Percentiles rank a stretch among this genome's conserved stretches.
phyloP scores from a whole-genome alignment of 2,113 vertebrate genomes.

The Campylomormyrus tamandua region DNA sequence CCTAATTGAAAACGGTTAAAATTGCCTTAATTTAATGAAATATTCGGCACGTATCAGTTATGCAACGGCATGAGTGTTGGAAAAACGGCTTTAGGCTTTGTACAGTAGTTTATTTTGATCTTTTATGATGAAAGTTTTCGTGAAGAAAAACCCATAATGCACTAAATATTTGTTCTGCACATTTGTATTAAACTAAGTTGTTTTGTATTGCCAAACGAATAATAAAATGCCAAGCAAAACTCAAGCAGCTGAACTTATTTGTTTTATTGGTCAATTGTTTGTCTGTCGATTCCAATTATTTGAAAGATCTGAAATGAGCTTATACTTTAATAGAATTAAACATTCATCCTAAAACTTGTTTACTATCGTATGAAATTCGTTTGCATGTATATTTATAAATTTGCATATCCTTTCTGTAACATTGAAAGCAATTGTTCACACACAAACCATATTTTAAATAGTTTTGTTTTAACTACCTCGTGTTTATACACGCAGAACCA shows the following conservation, averaged over 20 bases:
- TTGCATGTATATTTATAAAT: background rate
- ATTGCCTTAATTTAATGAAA: slow-evolving; percentile 22
- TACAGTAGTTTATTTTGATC: slow-evolving; percentile 33
- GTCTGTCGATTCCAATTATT: background rate
- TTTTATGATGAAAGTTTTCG: slow-evolving; percentile 25
- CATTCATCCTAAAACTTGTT: background rate
- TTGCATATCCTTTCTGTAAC: background rate
- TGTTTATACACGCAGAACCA: background rate
- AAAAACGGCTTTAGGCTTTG: slow-evolving; percentile 30
- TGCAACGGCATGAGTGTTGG: slow-evolving; percentile 49
- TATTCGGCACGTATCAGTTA: slow-evolving; percentile 41
- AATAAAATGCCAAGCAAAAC: slow-evolving; percentile 23
- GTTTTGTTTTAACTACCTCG: background rate
- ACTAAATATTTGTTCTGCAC: slow-evolving; percentile 46
- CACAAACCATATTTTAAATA: background rate
- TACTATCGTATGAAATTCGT: background rate
- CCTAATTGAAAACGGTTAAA: slow-evolving; percentile 9
- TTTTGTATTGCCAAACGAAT: slow-evolving; percentile 44
- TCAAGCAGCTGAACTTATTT: background rate
- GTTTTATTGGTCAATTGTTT: background rate
- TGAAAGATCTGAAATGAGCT: background rate
- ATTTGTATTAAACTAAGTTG: slow-evolving; percentile 46
- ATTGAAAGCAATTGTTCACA: background rate
- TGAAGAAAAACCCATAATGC: slow-evolving; percentile 39
- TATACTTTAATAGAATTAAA: background rate